Evolutionary conservation across 2,888 invertebrate species (phyloP).

Genomic region (Microctonus hyperodae): DNA sequence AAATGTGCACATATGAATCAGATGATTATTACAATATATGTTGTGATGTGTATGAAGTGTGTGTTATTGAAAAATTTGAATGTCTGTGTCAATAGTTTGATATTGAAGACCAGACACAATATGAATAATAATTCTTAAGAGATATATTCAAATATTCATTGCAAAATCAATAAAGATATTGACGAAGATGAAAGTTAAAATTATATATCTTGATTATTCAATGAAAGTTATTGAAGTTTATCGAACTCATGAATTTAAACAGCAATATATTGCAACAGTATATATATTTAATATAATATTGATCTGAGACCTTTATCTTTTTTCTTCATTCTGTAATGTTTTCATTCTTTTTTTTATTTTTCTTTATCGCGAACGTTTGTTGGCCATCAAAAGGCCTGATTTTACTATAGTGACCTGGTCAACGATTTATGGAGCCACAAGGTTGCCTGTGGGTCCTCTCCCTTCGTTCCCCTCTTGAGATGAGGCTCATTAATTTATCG

Average conservation of each 20-base stretch:
- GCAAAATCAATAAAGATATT: too few species aligned
- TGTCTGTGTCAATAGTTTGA: neutral
- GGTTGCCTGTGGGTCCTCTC: constrained; percentile 24
- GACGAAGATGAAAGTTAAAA: too few species aligned
- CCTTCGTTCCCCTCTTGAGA: constrained; percentile 1
- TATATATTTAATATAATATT: too few species aligned
- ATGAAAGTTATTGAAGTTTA: too few species aligned
- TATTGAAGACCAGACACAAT: neutral
- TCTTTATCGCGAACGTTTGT: neutral
- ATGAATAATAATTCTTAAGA: neutral
- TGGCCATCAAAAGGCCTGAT: neutral
- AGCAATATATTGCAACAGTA: too few species aligned
- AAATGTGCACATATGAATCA: too few species aligned
- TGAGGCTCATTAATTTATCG: constrained; percentile 35
- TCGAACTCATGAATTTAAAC: too few species aligned
- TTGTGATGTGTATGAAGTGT: neutral
- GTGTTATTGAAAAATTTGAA: neutral
- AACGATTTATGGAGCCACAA: constrained; percentile 35
- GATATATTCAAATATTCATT: too few species aligned
- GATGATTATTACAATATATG: too few species aligned
- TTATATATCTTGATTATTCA: too few species aligned
- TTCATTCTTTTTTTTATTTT: too few species aligned
- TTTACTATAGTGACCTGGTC: constrained; percentile 23
- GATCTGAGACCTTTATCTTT: neutral
- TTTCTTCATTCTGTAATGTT: neutral